Conservation (phyloP, 2,113 vertebrate species). For the Smithornis capensis region DNA sequence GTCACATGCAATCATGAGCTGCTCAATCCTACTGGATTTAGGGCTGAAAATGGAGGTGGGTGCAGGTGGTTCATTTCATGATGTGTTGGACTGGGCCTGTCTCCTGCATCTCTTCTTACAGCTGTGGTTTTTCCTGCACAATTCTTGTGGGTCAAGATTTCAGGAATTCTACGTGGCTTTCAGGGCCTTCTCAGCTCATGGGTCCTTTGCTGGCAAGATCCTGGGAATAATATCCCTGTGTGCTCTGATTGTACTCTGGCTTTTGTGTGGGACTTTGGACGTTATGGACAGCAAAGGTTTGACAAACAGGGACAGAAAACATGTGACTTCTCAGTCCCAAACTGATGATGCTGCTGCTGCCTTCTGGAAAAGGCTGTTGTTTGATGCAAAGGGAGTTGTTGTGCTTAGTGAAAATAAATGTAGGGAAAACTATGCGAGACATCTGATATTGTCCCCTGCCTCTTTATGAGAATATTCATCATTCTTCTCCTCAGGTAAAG, state of each 20-base stretch:
- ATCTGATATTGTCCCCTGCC: not conserved
- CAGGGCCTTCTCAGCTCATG: not conserved
- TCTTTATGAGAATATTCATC: not conserved
- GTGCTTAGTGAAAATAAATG: not conserved
- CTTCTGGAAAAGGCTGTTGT: slow-evolving; percentile 43
- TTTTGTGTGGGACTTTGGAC: not conserved
- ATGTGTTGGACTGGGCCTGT: not conserved
- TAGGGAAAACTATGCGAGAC: not conserved
- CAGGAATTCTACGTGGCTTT: not conserved
- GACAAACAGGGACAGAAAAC: slow-evolving; percentile 1
- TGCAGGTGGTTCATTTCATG: not conserved
- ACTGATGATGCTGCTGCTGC: slow-evolving; percentile 20
- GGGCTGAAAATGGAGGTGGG: not conserved
- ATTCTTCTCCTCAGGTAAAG: slow-evolving; percentile 39
- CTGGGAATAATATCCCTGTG: not conserved
- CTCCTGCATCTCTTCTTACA: not conserved
- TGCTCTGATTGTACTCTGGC: not conserved
- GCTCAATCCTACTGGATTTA: not conserved
- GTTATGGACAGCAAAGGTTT: not conserved
- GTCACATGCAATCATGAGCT: not conserved
- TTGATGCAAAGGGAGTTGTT: not conserved
- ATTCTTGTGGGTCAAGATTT: not conserved
- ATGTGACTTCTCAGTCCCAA: slow-evolving; percentile 31
- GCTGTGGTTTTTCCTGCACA: not conserved
- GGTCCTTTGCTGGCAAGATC: not conserved